Conservation (phyloP, 2,113 vertebrate species). For the Rhea pennata region DNA sequence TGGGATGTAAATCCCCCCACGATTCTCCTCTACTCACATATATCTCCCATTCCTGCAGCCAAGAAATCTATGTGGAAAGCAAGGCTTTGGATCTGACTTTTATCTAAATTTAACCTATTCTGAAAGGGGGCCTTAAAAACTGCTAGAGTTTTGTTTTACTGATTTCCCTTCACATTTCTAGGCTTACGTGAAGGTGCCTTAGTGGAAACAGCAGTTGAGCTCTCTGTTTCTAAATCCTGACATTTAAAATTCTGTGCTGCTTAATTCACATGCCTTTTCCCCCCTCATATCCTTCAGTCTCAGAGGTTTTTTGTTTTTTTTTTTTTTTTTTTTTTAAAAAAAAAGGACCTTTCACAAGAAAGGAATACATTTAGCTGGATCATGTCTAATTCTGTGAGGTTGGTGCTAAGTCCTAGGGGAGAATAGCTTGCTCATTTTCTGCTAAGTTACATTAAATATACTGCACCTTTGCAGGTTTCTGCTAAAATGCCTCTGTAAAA, state of each 20-base stretch:
- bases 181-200: background rate
- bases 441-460: constrained; percentile 1
- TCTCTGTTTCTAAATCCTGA: background rate
- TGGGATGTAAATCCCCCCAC: background rate
- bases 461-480: background rate
- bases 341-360: background rate
- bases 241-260: background rate
- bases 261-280: background rate
- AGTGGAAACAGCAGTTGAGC: background rate
- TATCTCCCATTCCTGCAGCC: background rate
- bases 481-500: constrained; percentile 8
- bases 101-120: background rate
- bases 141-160: background rate
- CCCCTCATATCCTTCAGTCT: background rate
- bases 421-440: background rate
- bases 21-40: background rate
- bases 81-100: background rate
- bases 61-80: background rate
- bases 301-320: background rate
- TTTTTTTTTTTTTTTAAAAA: background rate
- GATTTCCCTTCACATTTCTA: background rate
- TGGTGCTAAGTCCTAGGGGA: background rate
- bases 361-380: background rate
- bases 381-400: background rate
- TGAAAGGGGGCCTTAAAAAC: background rate